phyloP scores from a whole-genome alignment of 2,888 invertebrate species.

The Machimus rusticus region DNA sequence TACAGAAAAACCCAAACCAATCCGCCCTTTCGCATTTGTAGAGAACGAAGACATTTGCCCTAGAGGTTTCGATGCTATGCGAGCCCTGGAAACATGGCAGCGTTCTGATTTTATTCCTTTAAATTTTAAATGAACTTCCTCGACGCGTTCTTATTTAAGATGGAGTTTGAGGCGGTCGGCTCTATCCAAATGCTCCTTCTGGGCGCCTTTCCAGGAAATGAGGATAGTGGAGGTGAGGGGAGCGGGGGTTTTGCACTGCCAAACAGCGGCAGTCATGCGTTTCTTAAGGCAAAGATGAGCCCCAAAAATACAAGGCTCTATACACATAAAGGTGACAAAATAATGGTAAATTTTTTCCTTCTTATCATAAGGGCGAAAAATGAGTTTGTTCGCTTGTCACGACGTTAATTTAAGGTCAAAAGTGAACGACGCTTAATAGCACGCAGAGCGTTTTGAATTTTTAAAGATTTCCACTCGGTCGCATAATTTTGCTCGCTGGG shows the following conservation, averaged over 20 bases:
- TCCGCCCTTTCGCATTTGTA: background rate
- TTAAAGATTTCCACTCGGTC: background rate
- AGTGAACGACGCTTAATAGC: background rate
- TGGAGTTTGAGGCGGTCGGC: background rate
- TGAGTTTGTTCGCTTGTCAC: background rate
- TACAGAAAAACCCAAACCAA: background rate
- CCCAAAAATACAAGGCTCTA: background rate
- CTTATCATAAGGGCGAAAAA: background rate
- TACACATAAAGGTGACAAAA: background rate
- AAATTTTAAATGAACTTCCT: slow-evolving; percentile 20
- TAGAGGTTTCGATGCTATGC: background rate
- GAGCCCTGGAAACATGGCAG: background rate
- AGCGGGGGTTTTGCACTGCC: background rate
- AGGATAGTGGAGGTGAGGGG: background rate
- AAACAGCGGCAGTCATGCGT: background rate
- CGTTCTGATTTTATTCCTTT: background rate
- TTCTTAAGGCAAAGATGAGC: background rate
- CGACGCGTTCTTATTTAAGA: background rate
- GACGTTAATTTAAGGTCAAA: background rate
- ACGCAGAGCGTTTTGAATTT: background rate
- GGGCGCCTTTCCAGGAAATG: background rate
- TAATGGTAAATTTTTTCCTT: background rate
- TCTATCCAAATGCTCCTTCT: background rate
- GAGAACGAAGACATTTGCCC: background rate
- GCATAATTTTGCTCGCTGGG: background rate